These are phyloP conservation scores for Urocitellus parryii DNA, from an alignment of 2,113 vertebrate genomes.

Conservation along the genomic window DNA sequence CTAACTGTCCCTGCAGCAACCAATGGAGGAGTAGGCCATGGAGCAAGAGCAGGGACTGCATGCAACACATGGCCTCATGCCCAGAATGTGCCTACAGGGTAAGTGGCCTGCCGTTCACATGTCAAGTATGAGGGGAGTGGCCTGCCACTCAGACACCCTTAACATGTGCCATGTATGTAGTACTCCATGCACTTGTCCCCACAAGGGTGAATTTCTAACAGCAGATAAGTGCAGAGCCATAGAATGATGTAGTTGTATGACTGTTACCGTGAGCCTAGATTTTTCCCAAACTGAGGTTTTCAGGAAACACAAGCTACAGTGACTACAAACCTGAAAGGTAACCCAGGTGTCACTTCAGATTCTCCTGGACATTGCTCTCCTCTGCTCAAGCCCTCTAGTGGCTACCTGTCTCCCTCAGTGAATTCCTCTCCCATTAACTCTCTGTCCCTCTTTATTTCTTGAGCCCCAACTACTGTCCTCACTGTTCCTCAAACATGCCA, in stretches of 20 bases:
- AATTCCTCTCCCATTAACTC: background rate
- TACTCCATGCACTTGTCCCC: too few relatives aligned
- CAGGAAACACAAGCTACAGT: background rate
- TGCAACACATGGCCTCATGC: too few relatives aligned
- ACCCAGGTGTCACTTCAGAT: background rate
- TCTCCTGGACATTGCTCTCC: background rate
- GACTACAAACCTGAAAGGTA: background rate
- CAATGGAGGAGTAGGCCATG: too few relatives aligned
- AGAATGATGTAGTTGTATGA: background rate
- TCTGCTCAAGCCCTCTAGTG: background rate
- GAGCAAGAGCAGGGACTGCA: too few relatives aligned
- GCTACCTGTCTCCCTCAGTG: background rate
- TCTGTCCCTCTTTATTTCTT: background rate
- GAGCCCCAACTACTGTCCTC: background rate
- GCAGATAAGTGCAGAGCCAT: background rate
- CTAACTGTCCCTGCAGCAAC: too few relatives aligned
- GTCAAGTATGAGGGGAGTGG: too few relatives aligned
- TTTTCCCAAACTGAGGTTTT: background rate
- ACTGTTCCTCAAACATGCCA: background rate
- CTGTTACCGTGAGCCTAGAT: background rate
- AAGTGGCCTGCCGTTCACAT: too few relatives aligned
- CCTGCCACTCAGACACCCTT: too few relatives aligned
- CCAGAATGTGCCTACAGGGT: too few relatives aligned
- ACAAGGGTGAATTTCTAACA: background rate
- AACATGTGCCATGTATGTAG: too few relatives aligned